Percentiles rank a stretch among this genome's conserved stretches.
phyloP scores from a whole-genome alignment of 2,113 vertebrate species.

The Myrmophylax atrothorax region DNA sequence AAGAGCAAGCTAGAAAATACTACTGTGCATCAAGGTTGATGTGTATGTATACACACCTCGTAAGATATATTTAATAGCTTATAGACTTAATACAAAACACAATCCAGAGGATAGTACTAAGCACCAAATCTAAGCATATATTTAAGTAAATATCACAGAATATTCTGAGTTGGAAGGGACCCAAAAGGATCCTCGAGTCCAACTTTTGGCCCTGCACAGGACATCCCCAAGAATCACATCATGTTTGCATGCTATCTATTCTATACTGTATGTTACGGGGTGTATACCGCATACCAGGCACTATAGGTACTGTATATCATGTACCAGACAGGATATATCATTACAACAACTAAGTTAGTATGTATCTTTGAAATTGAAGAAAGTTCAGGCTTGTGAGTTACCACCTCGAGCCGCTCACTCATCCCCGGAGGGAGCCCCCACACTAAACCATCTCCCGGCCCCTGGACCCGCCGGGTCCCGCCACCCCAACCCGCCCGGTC shows the following conservation, averaged over 20 bases:
- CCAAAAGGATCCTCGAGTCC: background rate
- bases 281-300: fast-evolving
- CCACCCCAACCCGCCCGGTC: background rate
- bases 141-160: background rate
- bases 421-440: fast-evolving
- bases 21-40: background rate
- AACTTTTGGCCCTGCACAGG: background rate
- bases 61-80: background rate
- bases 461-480: no score
- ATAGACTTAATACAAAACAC: background rate
- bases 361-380: fast-evolving
- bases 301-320: fast-evolving
- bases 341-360: no score
- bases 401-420: fast-evolving
- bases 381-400: background rate
- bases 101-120: background rate
- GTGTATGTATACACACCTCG: background rate
- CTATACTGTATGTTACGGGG: fast-evolving
- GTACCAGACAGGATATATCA: fast-evolving
- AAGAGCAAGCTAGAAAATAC: background rate
- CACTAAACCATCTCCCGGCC: fast-evolving
- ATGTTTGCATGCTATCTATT: fast-evolving
- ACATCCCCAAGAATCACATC: background rate
- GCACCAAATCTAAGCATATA: background rate
- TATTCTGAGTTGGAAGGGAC: background rate